Evolutionary conservation across 2,113 vertebrate species (phyloP).

Genomic region (Python bivittatus): DNA sequence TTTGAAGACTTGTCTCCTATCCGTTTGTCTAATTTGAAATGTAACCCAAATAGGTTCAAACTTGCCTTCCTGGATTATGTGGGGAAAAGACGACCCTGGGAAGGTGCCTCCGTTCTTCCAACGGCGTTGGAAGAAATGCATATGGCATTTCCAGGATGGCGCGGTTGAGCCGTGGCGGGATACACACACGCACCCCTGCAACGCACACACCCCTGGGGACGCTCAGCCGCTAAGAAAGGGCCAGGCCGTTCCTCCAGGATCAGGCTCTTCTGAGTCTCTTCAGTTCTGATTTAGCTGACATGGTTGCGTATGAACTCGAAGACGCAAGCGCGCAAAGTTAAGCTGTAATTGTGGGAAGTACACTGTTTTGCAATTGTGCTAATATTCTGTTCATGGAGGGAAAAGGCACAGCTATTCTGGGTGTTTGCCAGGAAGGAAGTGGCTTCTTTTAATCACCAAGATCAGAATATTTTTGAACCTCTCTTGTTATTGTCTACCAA

Average conservation of each 20-base stretch:
- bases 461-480: not conserved
- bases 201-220: not conserved
- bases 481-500: not conserved
- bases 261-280: no score
- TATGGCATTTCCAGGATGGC: not conserved
- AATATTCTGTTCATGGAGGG: not conserved
- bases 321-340: not conserved
- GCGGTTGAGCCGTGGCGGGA: not conserved
- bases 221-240: not conserved
- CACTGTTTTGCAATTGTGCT: not conserved
- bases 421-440: not conserved
- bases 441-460: not conserved
- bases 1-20: not conserved
- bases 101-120: not conserved
- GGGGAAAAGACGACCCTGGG: not conserved
- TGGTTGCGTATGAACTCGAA: not conserved
- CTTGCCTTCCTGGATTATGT: not conserved
- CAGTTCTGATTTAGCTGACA: not conserved
- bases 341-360: not conserved
- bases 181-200: not conserved
- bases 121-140: no score
- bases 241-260: not conserved
- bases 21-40: not conserved
- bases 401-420: not conserved
- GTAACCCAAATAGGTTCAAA: not conserved